Conservation (phyloP, 2,888 invertebrate genomes). For the Beris morrisii region DNA sequence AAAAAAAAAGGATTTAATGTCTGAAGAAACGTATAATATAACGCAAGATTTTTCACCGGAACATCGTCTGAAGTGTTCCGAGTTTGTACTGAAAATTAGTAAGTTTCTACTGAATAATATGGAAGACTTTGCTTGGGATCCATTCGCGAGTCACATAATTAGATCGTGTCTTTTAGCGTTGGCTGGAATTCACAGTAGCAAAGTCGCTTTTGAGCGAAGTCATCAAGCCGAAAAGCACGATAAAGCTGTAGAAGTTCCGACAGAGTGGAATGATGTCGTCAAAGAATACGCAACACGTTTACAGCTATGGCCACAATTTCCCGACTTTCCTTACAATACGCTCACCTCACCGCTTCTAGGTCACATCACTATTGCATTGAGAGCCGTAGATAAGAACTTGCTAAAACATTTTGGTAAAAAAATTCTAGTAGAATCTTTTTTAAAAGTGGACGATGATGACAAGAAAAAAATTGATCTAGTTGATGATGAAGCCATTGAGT, state of each 20-base stretch:
- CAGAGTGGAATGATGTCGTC: conserved; percentile 64
- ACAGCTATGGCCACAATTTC: conserved; percentile 75
- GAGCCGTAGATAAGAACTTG: conserved; percentile 62
- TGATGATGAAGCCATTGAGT: conserved; percentile 36
- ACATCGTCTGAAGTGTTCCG: conserved; percentile 62
- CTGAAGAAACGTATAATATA: conserved; percentile 50
- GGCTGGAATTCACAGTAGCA: conserved; percentile 64
- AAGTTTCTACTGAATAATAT: conserved; percentile 81
- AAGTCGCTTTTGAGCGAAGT: conserved; percentile 57
- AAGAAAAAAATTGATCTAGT: conserved; percentile 45
- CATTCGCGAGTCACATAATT: conserved; percentile 75
- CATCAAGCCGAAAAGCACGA: conserved; percentile 50
- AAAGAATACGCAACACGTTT: conserved; percentile 67
- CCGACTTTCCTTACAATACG: conserved; percentile 69
- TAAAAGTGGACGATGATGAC: conserved; percentile 44
- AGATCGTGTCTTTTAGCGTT: conserved; percentile 72
- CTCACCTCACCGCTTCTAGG: conserved; percentile 74
- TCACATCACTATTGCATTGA: conserved; percentile 60
- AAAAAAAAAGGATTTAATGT: conserved; percentile 43
- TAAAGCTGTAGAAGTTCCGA: conserved; percentile 57
- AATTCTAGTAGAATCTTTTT: conserved; percentile 61
- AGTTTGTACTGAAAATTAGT: conserved; percentile 70
- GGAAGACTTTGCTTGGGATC: conserved; percentile 80
- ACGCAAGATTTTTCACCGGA: conserved; percentile 54
- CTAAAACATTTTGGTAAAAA: conserved; percentile 66